Percentiles rank a stretch among this genome's conserved stretches.
Evolutionary conservation across 2,113 vertebrate genomes (phyloP).

Genomic region (Lepidothrix coronata): DNA sequence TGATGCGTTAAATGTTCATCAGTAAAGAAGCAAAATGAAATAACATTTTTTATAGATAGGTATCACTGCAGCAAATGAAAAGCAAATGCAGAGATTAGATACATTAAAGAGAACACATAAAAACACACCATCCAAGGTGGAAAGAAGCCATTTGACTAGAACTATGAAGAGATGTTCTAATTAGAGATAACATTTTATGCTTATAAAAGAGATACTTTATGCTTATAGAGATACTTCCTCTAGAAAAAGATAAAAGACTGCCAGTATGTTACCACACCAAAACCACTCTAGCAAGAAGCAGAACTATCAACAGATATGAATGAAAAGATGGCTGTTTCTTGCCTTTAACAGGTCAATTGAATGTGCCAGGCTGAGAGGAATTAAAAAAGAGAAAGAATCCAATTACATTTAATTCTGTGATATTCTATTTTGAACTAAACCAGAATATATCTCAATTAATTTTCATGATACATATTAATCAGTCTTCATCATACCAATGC

Average conservation of each 20-base stretch:
- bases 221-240: background rate
- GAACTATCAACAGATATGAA: background rate
- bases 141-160: background rate
- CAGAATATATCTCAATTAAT: background rate
- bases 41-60: background rate
- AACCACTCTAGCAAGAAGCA: background rate
- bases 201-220: background rate
- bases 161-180: background rate
- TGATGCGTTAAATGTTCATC: background rate
- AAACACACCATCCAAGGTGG: background rate
- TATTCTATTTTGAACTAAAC: background rate
- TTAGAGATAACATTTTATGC: background rate
- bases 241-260: background rate
- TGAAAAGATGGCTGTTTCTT: background rate
- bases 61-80: background rate
- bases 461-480: background rate
- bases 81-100: background rate
- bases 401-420: background rate
- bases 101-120: background rate
- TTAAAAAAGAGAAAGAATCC: background rate
- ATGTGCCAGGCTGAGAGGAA: slow-evolving; percentile 11
- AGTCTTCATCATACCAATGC: background rate
- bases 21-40: background rate
- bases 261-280: background rate
- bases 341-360: slow-evolving; percentile 11